Evolutionary conservation across 2,797 vertebrate species (phyloP).

Genomic region (Sebastes aleutianus): DNA sequence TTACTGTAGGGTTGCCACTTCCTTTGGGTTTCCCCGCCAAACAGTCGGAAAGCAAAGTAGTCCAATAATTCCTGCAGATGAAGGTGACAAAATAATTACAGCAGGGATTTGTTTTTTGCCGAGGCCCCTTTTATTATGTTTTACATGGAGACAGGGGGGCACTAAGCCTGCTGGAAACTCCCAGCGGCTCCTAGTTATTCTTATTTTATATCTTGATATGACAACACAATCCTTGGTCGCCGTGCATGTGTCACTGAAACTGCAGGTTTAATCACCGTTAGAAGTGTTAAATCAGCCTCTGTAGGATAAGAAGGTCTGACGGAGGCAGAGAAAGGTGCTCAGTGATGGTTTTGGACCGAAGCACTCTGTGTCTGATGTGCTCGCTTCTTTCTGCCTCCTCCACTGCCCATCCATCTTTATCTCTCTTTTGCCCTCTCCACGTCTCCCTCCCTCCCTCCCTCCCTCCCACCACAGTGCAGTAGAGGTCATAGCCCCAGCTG

Average conservation of each 20-base stretch:
- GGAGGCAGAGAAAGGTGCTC: background rate
- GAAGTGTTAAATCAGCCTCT: background rate
- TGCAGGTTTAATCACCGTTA: background rate
- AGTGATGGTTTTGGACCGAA: constrained; percentile 1
- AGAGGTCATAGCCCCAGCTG: constrained; percentile 80
- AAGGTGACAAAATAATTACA: constrained; percentile 5
- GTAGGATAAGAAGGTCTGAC: background rate
- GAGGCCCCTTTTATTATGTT: background rate
- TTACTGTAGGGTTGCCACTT: constrained; percentile 42
- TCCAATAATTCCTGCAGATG: constrained; percentile 1
- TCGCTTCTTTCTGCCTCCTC: background rate
- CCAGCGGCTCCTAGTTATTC: background rate
- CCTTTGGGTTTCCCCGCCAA: constrained; percentile 31
- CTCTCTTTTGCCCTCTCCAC: constrained; percentile 48
- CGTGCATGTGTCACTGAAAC: background rate
- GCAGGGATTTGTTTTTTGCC: background rate
- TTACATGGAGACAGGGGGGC: background rate
- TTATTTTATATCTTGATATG: background rate
- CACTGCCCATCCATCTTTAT: constrained; percentile 48
- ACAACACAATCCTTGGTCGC: background rate
- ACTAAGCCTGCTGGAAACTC: background rate
- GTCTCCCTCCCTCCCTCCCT: constrained; percentile 17
- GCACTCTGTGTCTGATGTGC: background rate
- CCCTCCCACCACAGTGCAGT: constrained; percentile 36
- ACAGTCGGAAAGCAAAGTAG: constrained; percentile 18